Evolutionary conservation across 2,888 invertebrate genomes (phyloP).

Genomic region (Cantharis lateralis): DNA sequence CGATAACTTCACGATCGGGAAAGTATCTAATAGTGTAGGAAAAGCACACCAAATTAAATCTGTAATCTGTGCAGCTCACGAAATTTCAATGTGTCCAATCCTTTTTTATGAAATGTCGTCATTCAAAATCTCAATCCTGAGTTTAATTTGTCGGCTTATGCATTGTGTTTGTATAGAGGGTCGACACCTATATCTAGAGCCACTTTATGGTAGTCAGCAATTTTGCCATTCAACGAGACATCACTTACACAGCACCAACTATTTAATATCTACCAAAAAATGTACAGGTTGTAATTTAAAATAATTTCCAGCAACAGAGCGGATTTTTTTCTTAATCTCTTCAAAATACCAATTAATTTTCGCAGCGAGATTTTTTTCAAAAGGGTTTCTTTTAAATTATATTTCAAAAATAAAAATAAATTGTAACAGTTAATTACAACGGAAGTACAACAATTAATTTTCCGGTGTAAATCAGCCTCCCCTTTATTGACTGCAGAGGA

Average conservation of each 20-base stretch:
- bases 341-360: background rate
- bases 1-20: constrained; percentile 23
- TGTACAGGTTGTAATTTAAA: background rate
- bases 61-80: constrained; percentile 36
- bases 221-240: constrained; percentile 45
- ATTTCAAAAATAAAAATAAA: background rate
- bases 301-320: background rate
- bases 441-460: constrained; percentile 13
- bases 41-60: constrained; percentile 30
- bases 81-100: constrained; percentile 46
- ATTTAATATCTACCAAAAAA: background rate
- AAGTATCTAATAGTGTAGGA: constrained; percentile 24
- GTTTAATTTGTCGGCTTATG: constrained; percentile 54
- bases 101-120: constrained; percentile 50
- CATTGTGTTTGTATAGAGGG: constrained; percentile 52
- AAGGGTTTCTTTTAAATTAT: background rate
- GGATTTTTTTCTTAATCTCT: background rate
- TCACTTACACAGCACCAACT: constrained; percentile 39
- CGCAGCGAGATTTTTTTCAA: background rate
- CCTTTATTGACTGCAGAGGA: constrained; percentile 42
- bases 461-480: constrained; percentile 39
- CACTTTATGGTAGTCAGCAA: constrained; percentile 48
- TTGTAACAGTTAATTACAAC: background rate
- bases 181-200: constrained; percentile 48
- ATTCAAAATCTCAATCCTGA: constrained; percentile 36